Evolutionary conservation across 2,888 invertebrate species (phyloP), one percentile per base, ranked within the genome.

Genomic region (Phragmatobia fuliginosa): DNA sequence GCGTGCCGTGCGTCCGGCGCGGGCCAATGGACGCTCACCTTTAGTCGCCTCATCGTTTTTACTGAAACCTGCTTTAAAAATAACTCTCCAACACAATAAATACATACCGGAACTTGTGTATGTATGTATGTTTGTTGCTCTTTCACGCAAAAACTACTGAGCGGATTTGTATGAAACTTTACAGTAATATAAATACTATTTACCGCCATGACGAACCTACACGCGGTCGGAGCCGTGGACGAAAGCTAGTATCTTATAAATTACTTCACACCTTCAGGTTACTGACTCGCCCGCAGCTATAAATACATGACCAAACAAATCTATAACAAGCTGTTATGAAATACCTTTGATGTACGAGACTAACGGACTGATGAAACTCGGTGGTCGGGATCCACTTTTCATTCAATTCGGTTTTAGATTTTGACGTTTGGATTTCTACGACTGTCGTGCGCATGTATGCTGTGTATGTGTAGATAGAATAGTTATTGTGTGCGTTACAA

Each of bases 291-390:
- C 25, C 14, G n/a, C 1, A 62, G 25, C 63, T 63, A 63, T 49
- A 49, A 49, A 63, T 63, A 63, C 63, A n/a, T 52, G 49, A 63
- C 62, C 8, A 45, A 62, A 31, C 49, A 65, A 31, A 36, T 65
- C 56, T 65, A 65, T 65, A 32, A 41, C n/a, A 18, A 66, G 77
- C 67, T 70, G 70, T 74, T 74, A 80, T 74, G 67, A 77, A 74
- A 72, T 67, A 66, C 62, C 67, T 72, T 74, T 80, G 78, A 77
- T 80, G 75, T 71, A 78, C n/a, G n/a, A n/a, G n/a, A n/a, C n/a
- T 66, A 66, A 31, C 41, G 18, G 10, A 18, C 72, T 77, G 77
- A 61, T 75, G 81, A 71, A 78, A 80, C 67, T 60, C 60, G 25
- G 49, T 41, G 52, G 52, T 28, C 33, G 52, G 68, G 66, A 74